phyloP scores from a whole-genome alignment of 2,113 vertebrate species.

The Monopterus albus region DNA sequence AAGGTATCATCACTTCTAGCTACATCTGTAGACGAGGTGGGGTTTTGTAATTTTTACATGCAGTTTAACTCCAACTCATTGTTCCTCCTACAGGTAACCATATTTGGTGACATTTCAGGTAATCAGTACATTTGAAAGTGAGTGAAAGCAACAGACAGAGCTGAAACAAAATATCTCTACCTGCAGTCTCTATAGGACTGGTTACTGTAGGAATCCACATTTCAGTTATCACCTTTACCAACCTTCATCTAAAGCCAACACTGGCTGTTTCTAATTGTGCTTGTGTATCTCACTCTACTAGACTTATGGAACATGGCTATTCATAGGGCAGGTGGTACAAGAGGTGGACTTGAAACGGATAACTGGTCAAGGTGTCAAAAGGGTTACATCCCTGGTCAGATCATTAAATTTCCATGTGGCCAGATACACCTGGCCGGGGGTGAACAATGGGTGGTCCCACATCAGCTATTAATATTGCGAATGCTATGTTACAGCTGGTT shows the following conservation, averaged over 20 bases:
- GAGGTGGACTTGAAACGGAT: slow-evolving; percentile 32
- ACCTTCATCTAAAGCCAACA: slow-evolving; percentile 10
- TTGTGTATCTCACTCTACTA: background rate
- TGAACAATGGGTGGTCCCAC: slow-evolving; percentile 62
- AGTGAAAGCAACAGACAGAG: too few relatives aligned
- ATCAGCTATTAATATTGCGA: slow-evolving; percentile 69
- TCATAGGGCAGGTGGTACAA: background rate
- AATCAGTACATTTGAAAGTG: too few relatives aligned
- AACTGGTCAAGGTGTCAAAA: slow-evolving; percentile 49
- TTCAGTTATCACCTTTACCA: slow-evolving; percentile 23
- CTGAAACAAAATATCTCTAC: too few relatives aligned
- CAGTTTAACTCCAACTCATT: too few relatives aligned
- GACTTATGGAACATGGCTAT: slow-evolving; percentile 14
- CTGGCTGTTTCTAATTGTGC: background rate
- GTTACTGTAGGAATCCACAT: background rate
- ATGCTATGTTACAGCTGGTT: slow-evolving; percentile 70
- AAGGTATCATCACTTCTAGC: too few relatives aligned
- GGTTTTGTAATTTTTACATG: too few relatives aligned
- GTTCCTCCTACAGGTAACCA: too few relatives aligned
- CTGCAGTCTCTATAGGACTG: background rate
- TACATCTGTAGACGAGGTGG: too few relatives aligned
- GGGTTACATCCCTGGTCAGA: slow-evolving; percentile 61
- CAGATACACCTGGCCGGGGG: slow-evolving; percentile 63
- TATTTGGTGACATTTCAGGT: too few relatives aligned
- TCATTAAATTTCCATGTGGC: slow-evolving; percentile 73